These are phyloP conservation scores for Mimachlamys varia DNA, from an alignment of 2,888 invertebrate genomes.

Conservation along the genomic window DNA sequence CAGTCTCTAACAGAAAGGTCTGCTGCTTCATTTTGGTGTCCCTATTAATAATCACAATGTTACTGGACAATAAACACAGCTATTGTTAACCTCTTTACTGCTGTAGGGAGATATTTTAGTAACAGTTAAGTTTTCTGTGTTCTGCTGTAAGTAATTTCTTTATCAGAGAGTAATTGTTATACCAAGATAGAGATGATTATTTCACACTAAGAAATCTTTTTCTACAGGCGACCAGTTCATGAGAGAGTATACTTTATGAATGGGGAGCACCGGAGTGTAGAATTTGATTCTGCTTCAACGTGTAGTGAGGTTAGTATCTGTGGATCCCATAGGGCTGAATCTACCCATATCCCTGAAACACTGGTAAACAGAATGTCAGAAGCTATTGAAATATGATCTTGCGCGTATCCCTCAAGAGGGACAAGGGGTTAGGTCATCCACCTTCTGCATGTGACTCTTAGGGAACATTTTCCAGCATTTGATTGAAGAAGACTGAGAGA, in stretches of 20 bases:
- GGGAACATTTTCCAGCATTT: no score
- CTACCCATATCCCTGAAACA: not conserved
- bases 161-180: not conserved
- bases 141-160: not conserved
- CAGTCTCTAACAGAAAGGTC: slow-evolving; percentile 92
- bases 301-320: slow-evolving; percentile 86
- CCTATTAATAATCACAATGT: no score
- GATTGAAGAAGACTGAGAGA: no score
- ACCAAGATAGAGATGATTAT: not conserved
- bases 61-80: no score
- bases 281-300: slow-evolving; percentile 96
- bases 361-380: no score
- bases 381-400: no score
- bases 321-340: not conserved
- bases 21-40: not conserved
- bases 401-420: no score
- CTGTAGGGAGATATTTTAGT: not conserved
- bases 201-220: slow-evolving; percentile 36
- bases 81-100: no score
- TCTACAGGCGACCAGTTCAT: slow-evolving; percentile 90
- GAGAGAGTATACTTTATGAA: slow-evolving; percentile 96
- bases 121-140: not conserved
- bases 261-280: slow-evolving; percentile 96
- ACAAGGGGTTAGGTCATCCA: no score
- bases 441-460: no score